Evolutionary conservation across 2,797 vertebrate genomes (phyloP).

Genomic region (Syngnathus rostellatus): DNA sequence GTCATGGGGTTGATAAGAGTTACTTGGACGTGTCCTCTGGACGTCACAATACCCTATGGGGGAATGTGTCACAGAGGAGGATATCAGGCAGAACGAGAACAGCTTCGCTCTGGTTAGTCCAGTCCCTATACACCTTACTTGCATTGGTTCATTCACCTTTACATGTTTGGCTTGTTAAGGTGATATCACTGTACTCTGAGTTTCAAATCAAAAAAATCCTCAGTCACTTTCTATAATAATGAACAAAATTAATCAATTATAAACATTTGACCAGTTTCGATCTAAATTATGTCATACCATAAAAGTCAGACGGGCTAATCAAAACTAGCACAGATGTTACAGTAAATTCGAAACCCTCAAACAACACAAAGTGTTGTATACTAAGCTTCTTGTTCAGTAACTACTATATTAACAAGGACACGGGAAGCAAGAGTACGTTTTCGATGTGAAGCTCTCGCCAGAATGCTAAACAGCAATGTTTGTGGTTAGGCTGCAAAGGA

Average conservation of each 20-base stretch:
- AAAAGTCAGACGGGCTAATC: too few species aligned
- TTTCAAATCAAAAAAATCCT: background rate
- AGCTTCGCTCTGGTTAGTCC: slow-evolving; percentile 23
- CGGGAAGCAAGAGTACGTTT: too few species aligned
- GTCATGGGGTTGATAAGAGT: slow-evolving; percentile 47
- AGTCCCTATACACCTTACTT: background rate
- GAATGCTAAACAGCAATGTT: too few species aligned
- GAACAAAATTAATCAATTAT: background rate
- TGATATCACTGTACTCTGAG: background rate
- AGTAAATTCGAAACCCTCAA: too few species aligned
- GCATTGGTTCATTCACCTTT: background rate
- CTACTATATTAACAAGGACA: too few species aligned
- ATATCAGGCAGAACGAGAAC: slow-evolving; percentile 41
- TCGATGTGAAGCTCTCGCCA: too few species aligned
- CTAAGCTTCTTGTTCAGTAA: too few species aligned
- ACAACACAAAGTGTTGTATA: too few species aligned
- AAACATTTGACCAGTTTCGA: background rate
- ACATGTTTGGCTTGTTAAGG: background rate
- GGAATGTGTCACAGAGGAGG: slow-evolving; percentile 49
- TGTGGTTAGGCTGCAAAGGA: too few species aligned
- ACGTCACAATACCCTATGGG: slow-evolving; percentile 50
- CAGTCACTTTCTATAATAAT: background rate
- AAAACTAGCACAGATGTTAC: too few species aligned
- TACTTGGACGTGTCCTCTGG: slow-evolving; percentile 55
- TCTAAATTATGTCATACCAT: too few species aligned